Conservation (phyloP, 2,888 invertebrate genomes). For the Diplolepis rosae region DNA sequence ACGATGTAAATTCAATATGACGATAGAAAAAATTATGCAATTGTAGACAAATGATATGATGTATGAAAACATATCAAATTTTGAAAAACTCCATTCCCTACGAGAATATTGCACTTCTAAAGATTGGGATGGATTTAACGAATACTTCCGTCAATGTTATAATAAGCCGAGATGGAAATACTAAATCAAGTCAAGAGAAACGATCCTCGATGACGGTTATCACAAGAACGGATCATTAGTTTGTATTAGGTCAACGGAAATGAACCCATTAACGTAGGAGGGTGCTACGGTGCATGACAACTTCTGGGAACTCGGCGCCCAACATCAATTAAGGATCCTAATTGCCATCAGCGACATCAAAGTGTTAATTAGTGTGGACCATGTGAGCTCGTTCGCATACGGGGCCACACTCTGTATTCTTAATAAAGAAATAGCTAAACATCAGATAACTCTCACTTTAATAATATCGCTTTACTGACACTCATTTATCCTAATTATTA, state of each 20-base stretch:
- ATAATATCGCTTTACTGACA: neutral
- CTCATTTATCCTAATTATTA: too few species aligned
- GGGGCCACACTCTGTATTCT: neutral
- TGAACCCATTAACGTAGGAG: conserved; percentile 4
- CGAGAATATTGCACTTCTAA: too few species aligned
- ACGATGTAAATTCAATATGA: too few species aligned
- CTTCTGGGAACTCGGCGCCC: conserved; percentile 17
- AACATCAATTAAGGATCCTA: conserved; percentile 29
- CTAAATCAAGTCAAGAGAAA: neutral
- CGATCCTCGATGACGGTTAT: neutral
- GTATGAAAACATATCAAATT: too few species aligned
- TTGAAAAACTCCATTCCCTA: too few species aligned
- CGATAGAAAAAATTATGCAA: too few species aligned
- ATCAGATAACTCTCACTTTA: neutral
- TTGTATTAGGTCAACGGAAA: conserved; percentile 11
- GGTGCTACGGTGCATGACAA: conserved; percentile 10
- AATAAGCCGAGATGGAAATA: neutral
- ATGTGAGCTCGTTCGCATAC: neutral
- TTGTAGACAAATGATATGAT: too few species aligned
- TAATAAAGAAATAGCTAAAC: neutral
- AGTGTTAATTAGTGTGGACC: conserved; percentile 23
- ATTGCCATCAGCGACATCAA: conserved; percentile 26
- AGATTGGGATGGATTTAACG: too few species aligned
- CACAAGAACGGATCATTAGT: conserved; percentile 6
- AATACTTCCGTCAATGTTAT: neutral